A percentile compares a stretch with the other conserved stretches of the same genome.
Evolutionary conservation across 2,888 invertebrate genomes (phyloP).

Genomic region (Drosophila nr. perissopoda): DNA sequence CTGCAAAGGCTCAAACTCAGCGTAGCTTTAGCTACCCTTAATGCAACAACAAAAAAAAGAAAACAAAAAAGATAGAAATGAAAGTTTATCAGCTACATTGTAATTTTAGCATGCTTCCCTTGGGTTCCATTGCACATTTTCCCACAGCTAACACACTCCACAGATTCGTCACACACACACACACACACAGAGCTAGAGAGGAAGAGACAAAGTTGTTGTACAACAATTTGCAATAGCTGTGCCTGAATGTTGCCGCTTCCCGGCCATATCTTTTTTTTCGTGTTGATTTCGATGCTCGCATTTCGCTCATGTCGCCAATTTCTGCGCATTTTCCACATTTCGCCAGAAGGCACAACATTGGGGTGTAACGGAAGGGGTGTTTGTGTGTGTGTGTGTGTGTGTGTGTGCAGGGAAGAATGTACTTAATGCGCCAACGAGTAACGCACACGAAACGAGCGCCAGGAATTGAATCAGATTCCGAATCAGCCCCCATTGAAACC

Average conservation of each 20-base stretch:
- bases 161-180: slow-evolving; percentile 27
- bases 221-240: slow-evolving; percentile 29
- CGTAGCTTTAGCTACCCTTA: background rate
- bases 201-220: slow-evolving; percentile 5
- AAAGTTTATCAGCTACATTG: slow-evolving; percentile 26
- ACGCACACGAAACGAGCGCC: slow-evolving; percentile 53
- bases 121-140: slow-evolving; percentile 54
- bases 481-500: slow-evolving; percentile 55
- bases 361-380: slow-evolving; percentile 5
- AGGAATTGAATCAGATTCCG: slow-evolving; percentile 60
- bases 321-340: slow-evolving; percentile 63
- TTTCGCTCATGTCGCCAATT: slow-evolving; percentile 68
- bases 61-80: background rate
- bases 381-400: slow-evolving; percentile 19
- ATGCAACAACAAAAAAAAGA: background rate
- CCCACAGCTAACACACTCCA: slow-evolving; percentile 40
- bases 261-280: slow-evolving; percentile 27
- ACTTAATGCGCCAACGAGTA: slow-evolving; percentile 72
- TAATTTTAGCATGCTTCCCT: slow-evolving; percentile 43
- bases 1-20: background rate
- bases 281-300: slow-evolving; percentile 52
- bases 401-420: slow-evolving; percentile 46
- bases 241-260: slow-evolving; percentile 32
- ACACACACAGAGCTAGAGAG: background rate
- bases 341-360: slow-evolving; percentile 67